Conservation (phyloP, 2,113 vertebrate genomes). For the Micronisus gabar region DNA sequence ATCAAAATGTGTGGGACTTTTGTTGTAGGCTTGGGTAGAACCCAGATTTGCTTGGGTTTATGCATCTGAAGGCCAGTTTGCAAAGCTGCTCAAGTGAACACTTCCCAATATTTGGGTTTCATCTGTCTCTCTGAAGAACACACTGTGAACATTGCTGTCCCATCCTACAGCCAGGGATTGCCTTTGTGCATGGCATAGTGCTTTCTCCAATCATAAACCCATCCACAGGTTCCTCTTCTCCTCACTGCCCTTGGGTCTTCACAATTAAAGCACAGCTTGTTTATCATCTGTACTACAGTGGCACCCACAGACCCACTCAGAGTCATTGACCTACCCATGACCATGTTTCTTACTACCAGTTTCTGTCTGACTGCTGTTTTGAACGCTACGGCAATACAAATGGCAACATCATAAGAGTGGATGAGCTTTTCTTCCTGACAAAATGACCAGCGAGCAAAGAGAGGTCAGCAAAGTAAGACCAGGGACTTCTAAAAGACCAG, state of each 20-base stretch:
- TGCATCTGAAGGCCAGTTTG: not conserved
- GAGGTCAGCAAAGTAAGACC: not conserved
- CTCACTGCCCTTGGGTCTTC: not conserved
- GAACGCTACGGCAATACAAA: not conserved
- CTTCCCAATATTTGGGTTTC: not conserved
- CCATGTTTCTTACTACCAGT: not conserved
- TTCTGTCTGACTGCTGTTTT: not conserved
- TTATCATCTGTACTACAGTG: not conserved
- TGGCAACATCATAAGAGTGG: not conserved
- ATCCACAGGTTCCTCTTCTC: not conserved
- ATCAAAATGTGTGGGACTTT: not conserved
- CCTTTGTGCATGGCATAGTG: not conserved
- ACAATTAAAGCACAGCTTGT: not conserved
- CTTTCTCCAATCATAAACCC: not conserved
- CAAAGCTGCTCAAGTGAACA: not conserved
- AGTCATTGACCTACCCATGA: not conserved
- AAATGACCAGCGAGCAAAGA: not conserved
- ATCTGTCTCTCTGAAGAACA: not conserved
- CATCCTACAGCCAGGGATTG: no score
- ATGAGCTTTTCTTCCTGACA: not conserved
- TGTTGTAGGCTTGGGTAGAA: not conserved
- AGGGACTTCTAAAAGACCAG: no score
- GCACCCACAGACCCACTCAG: not conserved
- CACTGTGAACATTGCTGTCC: rapidly evolving
- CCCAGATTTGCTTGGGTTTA: not conserved